Conservation (phyloP, 2,113 vertebrate genomes). For the Poecilia latipinna region DNA sequence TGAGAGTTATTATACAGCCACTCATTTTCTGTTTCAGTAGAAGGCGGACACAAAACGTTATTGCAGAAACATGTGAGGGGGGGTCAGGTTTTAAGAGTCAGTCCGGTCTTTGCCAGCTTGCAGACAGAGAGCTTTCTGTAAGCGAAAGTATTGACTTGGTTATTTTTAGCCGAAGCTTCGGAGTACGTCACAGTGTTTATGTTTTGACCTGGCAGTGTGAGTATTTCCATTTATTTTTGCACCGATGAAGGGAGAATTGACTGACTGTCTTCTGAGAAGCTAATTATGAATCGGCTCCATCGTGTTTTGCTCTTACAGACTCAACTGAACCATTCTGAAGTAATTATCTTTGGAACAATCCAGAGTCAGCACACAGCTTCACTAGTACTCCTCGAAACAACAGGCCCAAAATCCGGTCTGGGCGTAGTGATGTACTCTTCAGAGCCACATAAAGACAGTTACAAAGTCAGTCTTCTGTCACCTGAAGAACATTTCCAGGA, state of each 20-base stretch:
- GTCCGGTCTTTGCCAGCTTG: conserved; percentile 39
- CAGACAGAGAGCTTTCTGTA: conserved; percentile 67
- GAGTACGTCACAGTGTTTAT: conserved; percentile 62
- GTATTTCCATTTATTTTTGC: conserved; percentile 48
- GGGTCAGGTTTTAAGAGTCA: not conserved
- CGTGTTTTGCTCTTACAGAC: not conserved
- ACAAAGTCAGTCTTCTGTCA: no score
- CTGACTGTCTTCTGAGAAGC: conserved; percentile 34
- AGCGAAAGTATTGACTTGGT: conserved; percentile 63
- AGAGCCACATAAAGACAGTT: no score
- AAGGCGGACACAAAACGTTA: not conserved
- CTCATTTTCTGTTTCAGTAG: not conserved
- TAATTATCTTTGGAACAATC: no score
- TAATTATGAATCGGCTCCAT: conserved; percentile 35
- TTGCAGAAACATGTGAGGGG: not conserved
- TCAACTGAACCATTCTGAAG: conserved; percentile 21
- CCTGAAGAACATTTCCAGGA: no score
- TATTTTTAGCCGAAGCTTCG: conserved; percentile 63
- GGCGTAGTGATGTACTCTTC: no score
- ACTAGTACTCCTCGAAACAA: no score
- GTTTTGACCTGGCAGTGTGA: conserved; percentile 58
- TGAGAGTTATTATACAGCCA: not conserved
- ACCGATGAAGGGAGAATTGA: conserved; percentile 42
- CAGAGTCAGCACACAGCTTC: no score
- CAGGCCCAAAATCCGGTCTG: no score